These are phyloP conservation scores for Gnathonemus echidnorhynchus DNA, from an alignment of 2,113 vertebrate species.

Conservation along the genomic window DNA sequence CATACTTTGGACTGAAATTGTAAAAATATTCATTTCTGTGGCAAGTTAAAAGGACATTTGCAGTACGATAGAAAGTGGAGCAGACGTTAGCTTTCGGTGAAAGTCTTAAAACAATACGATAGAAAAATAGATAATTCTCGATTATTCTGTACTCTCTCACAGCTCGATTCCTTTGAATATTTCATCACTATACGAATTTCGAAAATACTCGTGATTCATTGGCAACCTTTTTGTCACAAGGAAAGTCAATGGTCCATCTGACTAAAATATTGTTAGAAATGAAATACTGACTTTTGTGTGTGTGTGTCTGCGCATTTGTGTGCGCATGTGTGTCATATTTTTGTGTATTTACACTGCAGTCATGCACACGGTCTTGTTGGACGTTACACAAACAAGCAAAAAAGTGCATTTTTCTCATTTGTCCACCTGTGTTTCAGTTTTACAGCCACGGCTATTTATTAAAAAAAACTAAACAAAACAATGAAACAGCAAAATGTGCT, in stretches of 20 bases:
- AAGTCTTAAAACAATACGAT: constrained; percentile 43
- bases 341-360: constrained; percentile 13
- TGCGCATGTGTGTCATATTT: background rate
- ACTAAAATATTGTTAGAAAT: background rate
- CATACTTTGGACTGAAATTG: background rate
- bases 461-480: background rate
- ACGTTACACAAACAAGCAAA: constrained; percentile 8
- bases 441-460: background rate
- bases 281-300: background rate
- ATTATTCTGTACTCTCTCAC: constrained; percentile 14
- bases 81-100: constrained; percentile 38
- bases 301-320: background rate
- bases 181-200: constrained; percentile 13
- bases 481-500: background rate
- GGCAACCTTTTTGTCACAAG: background rate
- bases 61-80: constrained; percentile 40
- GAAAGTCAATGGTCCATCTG: background rate
- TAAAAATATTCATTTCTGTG: constrained; percentile 12
- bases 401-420: constrained; percentile 6
- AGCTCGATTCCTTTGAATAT: background rate
- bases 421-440: background rate
- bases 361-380: constrained; percentile 19
- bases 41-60: constrained; percentile 25
- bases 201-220: constrained; percentile 27
- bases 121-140: constrained; percentile 52